phyloP scores from a whole-genome alignment of 2,113 vertebrate genomes.

The Scortum barcoo region DNA sequence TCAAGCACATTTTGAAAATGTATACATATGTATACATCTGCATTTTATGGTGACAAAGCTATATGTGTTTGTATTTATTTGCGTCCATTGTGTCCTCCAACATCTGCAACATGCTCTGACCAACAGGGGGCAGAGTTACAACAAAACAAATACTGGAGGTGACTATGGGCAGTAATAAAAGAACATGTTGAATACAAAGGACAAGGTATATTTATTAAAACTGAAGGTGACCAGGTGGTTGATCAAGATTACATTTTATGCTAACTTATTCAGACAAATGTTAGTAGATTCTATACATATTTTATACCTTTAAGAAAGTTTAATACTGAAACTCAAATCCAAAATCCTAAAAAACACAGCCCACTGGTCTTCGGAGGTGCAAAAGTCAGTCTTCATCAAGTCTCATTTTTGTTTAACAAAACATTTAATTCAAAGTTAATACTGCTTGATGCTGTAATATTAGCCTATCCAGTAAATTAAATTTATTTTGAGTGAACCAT shows the following conservation, averaged over 20 bases:
- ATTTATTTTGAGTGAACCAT: not conserved
- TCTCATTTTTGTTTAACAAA: not conserved
- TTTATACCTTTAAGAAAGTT: not conserved
- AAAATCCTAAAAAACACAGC: not conserved
- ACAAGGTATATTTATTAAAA: not conserved
- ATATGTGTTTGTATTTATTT: not conserved
- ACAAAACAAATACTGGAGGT: not conserved
- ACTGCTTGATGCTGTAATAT: not conserved
- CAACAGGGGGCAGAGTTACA: slow-evolving; percentile 23
- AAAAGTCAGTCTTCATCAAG: not conserved
- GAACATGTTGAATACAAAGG: not conserved
- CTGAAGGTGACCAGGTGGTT: not conserved
- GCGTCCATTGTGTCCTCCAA: not conserved
- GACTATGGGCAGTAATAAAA: not conserved
- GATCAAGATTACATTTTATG: not conserved
- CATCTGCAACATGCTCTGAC: slow-evolving; percentile 1
- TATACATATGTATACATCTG: no score
- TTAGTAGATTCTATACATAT: no score
- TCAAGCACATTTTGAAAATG: not conserved
- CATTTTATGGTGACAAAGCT: not conserved
- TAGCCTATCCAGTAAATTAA: not conserved
- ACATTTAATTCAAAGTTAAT: not conserved
- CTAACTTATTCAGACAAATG: no score
- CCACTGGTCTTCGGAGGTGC: not conserved
- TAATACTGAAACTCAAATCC: not conserved